Evolutionary conservation across 2,113 vertebrate species (phyloP).

Genomic region (Dinomys branickii): DNA sequence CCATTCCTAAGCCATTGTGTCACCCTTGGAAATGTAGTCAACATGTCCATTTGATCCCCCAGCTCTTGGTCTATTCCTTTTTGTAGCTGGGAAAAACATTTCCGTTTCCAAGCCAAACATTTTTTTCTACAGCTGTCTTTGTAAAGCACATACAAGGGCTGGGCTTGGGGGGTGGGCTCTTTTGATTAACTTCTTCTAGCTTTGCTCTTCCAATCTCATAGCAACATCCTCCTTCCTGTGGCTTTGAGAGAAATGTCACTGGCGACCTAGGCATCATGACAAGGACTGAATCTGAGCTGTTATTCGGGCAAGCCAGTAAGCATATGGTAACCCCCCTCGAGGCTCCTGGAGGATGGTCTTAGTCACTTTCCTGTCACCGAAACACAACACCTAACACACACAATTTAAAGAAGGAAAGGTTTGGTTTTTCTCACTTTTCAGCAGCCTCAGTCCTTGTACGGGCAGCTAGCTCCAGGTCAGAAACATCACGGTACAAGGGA

Average conservation of each 20-base stretch:
- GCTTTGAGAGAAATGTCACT: background rate
- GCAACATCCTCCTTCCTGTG: background rate
- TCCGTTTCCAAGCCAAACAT: conserved; percentile 48
- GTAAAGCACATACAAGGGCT: background rate
- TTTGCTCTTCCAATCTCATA: background rate
- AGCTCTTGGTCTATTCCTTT: conserved; percentile 46
- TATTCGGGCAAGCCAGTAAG: background rate
- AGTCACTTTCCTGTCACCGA: background rate
- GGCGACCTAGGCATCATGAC: background rate
- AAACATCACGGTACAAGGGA: background rate
- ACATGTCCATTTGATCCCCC: background rate
- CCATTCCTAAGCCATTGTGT: conserved; percentile 43
- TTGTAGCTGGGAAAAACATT: conserved; percentile 51
- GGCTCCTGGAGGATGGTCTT: background rate
- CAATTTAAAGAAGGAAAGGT: background rate
- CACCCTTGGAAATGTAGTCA: conserved; percentile 31
- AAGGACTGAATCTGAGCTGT: background rate
- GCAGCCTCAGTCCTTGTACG: background rate
- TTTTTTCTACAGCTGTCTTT: conserved; percentile 25
- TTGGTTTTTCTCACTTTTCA: background rate
- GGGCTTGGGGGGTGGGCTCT: background rate
- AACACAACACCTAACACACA: background rate
- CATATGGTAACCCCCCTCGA: background rate
- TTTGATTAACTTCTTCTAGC: conserved; percentile 14
- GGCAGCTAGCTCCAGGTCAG: background rate